Base-by-base conservation (phyloP, 1,140 invertebrate genomes). In the Drosophila neocordata region DNA sequence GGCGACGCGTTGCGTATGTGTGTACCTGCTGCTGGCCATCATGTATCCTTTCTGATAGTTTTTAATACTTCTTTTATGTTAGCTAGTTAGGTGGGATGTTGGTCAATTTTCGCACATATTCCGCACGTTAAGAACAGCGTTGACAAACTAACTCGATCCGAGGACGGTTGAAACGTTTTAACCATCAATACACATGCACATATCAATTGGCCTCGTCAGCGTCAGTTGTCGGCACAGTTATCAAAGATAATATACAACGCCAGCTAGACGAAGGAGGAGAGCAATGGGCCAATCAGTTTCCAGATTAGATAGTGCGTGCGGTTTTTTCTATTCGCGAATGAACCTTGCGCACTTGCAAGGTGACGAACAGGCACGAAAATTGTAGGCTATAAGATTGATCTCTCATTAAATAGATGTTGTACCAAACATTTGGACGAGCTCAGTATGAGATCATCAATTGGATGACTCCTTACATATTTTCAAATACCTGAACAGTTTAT, bases 61-160 rank as follows among this genome's bases (percentile, higher is more conserved):
- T 57, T 35, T 44, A 35, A 62, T 41, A 69, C 55, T 56, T 34
- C 65, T 63, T 38, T 35, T 27, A 35, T 24, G 37, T 59, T 27
- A 27, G 27, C 27, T 73, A 13, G 22, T 57, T 15, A 20, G 4
- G 58, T 20, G 15, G 18, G 18, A 20, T 48, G 15, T 20, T 5
- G 41, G 64, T 69, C 61, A 67, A 51, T 56, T 41, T 66, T 70
- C 62, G 75, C 73, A 53, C 76, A 79, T 84, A 84, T 84, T 79
- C 80, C 76, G 80, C 65, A 69, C 71, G 38, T 74, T 67, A 69
- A 66, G 70, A 65, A 77, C 48, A 65, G 64, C 71, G 74, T 61
- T 87, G 67, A 68, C 82, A 82, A 79, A 87, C 82, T 87, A 88
- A 88, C 53, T 18, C 62, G 68, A 87, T 82, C 75, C 68, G 65